Conservation (phyloP, 2,797 vertebrate species). For the Schizothorax lantsangensis region DNA sequence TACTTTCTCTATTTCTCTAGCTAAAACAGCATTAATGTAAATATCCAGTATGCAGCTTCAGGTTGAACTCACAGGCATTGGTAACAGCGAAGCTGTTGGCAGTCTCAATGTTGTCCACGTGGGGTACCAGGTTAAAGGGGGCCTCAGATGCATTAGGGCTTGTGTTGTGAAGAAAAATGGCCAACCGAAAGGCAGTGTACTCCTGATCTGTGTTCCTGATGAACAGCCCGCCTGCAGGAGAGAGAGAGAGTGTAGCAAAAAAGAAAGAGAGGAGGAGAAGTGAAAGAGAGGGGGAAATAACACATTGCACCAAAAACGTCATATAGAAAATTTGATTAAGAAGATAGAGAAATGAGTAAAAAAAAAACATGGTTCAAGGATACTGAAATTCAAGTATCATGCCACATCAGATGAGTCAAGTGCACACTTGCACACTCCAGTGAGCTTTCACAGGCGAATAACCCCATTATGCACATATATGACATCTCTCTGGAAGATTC, state of each 20-base stretch:
- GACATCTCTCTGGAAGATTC: not conserved
- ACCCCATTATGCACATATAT: slow-evolving; percentile 22
- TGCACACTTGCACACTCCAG: not conserved
- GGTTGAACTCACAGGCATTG: slow-evolving; percentile 94
- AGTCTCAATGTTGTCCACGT: slow-evolving; percentile 99
- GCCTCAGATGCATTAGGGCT: slow-evolving; percentile 98
- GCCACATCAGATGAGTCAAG: slow-evolving; percentile 16
- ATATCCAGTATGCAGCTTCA: slow-evolving; percentile 54
- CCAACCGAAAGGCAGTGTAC: slow-evolving; percentile 98
- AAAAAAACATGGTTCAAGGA: slow-evolving; percentile 17
- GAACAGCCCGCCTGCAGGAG: slow-evolving; percentile 88
- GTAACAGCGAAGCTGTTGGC: slow-evolving; percentile 99
- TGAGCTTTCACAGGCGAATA: slow-evolving; percentile 25
- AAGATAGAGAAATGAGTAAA: not conserved
- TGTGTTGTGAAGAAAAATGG: slow-evolving; percentile 99
- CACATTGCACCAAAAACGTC: slow-evolving; percentile 21
- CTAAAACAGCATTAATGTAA: slow-evolving; percentile 42
- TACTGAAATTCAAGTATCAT: slow-evolving; percentile 8
- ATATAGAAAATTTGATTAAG: slow-evolving; percentile 22
- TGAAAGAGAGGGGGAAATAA: slow-evolving; percentile 12
- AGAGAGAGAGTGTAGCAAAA: slow-evolving; percentile 6
- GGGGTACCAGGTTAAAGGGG: slow-evolving; percentile 98
- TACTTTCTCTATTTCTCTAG: slow-evolving; percentile 1
- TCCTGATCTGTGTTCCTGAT: slow-evolving; percentile 99
- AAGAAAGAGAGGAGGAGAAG: slow-evolving; percentile 32